Evolutionary conservation across 2,888 invertebrate species (phyloP), one percentile per base, ranked within the genome.

Genomic region (Metalampra italica): DNA sequence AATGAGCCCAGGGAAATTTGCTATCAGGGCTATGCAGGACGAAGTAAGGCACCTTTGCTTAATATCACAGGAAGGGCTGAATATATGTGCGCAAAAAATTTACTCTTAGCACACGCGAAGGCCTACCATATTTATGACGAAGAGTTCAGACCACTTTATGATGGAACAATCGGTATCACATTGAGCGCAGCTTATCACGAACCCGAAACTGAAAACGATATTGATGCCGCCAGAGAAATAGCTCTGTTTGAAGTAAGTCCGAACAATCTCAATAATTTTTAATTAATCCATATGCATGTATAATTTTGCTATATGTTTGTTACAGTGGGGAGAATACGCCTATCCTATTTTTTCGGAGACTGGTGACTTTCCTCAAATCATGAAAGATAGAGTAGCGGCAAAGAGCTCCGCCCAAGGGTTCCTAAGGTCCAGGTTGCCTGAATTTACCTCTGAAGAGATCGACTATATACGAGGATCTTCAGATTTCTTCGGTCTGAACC

Each of bases 401-500:
- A 85, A 91, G 37, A 94, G 93, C 62, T 73, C 72, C 43, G 77
- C 75, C 34, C 91, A 93, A 75, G 92, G 91, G 9, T 91, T 89
- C 45, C 60, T 69, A 0, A 69, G 81, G 44, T 92, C 93, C 0
- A 86, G 93, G 48, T 68, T 94, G 22, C 92, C 92, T 0, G 75
- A 77, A 59, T 91, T 93, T 50, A 91, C 91, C 3, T 49, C 69
- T 0, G 88, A 92, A 45, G 93, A 94, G 86, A 85, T 93, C 1
- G 74, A 84, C 40, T 83, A 84, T 45, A 86, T 94, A 13, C 84
- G 78, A n/a, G 92, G 88, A 37, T 63, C 71, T 0, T 89, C 91
- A 0, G 95, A 95, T 66, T 94, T 92, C 75, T 91, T 94, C 52
- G 94, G 93, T 7, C 70, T 95, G 4, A 95, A 95, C 60, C 91